Percentiles rank a stretch among this genome's conserved stretches.
These are phyloP conservation scores for Gallirallus australis DNA, from an alignment of 2,797 vertebrate genomes.

Conservation along the genomic window DNA sequence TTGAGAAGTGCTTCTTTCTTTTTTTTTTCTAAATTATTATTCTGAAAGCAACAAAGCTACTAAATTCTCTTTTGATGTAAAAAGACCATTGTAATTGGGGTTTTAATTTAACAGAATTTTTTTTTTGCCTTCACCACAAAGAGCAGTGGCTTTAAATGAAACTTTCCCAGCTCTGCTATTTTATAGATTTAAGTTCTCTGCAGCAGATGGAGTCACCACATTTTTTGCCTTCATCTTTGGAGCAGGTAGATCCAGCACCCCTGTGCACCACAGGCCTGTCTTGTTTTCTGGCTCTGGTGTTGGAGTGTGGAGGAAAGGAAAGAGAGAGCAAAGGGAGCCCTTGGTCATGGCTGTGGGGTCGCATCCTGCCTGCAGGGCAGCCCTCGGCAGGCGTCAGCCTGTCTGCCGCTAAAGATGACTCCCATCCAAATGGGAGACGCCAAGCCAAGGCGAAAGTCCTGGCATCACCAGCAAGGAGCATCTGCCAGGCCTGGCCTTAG, in stretches of 20 bases:
- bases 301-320: neutral
- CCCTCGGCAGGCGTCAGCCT: neutral
- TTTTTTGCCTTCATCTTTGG: neutral
- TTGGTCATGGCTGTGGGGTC: rapidly evolving
- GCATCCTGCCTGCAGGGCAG: neutral
- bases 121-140: neutral
- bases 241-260: neutral
- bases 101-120: neutral
- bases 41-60: slow-evolving; percentile 41
- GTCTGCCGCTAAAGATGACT: slow-evolving; percentile 34
- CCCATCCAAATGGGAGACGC: slow-evolving; percentile 9
- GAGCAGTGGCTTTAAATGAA: neutral
- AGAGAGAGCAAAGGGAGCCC: neutral
- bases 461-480: neutral
- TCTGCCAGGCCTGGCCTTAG: slow-evolving; percentile 13
- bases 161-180: neutral
- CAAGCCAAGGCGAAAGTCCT: slow-evolving; percentile 29
- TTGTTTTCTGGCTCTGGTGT: neutral
- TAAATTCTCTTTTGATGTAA: slow-evolving; percentile 38
- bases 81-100: neutral
- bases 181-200: neutral
- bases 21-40: neutral
- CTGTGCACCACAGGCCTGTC: neutral
- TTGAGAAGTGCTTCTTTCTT: slow-evolving; percentile 5
- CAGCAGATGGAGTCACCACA: neutral